Evolutionary conservation across 2,113 vertebrate genomes (phyloP).

Genomic region (Amblyornis subalaris): DNA sequence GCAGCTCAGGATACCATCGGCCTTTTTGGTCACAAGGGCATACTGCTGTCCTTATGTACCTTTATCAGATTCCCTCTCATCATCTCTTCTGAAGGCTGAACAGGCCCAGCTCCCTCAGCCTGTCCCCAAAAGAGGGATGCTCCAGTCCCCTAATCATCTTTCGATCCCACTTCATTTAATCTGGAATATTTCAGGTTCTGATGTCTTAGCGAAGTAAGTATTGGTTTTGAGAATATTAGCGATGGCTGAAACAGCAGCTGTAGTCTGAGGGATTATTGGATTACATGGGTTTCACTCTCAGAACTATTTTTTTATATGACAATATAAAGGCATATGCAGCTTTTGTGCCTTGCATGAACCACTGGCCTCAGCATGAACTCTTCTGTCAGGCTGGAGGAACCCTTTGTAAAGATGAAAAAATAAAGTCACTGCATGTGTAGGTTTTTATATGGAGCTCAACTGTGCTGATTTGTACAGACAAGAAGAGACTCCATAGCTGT

Average conservation of each 20-base stretch:
- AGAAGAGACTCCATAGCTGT: background rate
- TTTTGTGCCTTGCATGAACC: background rate
- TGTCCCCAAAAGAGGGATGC: background rate
- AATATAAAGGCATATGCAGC: background rate
- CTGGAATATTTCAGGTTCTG: background rate
- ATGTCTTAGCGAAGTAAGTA: background rate
- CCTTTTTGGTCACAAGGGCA: background rate
- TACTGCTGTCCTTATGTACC: background rate
- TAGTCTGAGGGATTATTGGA: background rate
- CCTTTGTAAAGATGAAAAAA: background rate
- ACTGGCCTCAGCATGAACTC: background rate
- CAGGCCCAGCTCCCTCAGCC: background rate
- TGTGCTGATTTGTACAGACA: background rate
- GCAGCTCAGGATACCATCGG: rapidly evolving
- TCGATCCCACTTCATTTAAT: background rate
- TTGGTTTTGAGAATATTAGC: background rate
- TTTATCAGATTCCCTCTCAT: background rate
- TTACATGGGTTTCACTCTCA: background rate
- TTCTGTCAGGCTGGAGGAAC: background rate
- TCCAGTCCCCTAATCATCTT: background rate
- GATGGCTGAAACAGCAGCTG: background rate
- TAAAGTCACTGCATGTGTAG: background rate
- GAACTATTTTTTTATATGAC: background rate
- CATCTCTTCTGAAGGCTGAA: background rate
- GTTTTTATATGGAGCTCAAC: background rate